Base-by-base conservation (phyloP, 2,797 vertebrate species). In the Semotilus atromaculatus region DNA sequence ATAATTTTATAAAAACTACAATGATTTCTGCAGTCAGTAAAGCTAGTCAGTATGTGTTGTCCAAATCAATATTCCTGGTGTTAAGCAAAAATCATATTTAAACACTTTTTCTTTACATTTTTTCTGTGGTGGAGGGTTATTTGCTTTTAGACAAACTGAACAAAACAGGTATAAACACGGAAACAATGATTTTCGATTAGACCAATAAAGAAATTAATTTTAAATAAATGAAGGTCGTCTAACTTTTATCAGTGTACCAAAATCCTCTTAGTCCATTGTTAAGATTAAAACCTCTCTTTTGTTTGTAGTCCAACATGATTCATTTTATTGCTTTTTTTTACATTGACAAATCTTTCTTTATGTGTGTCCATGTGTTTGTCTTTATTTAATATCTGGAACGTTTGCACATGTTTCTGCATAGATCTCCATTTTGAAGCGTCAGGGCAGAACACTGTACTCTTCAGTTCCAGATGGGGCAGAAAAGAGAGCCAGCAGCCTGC, bases 381-480 rank as follows among this genome's bases (percentile, higher is more conserved):
- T 67, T 19, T 82, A 23, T 81, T 34, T 80, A n/a, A 26, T 73
- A 26, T 75, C 58, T 83, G n/a, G 34, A 66, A 66, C 9, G 26
- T 48, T 77, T 78, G 48, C 38, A 18, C 36, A 23, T 76, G 45
- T 58, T 48, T 85, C 75, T 43, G 23, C 77, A 9, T 93, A 99
- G 98, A 97, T 97, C 78, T 96, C 95, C 19, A 95, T 95, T 82
- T 83, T 98, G 88, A 94, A 94, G 88, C 96, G 97, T 29, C 97
- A 98, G 89, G 96, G 96, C 84, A 93, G 97, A 84, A 98, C 97
- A 38, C 36, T 95, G n/a, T 94, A 89, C 88, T 95, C 97, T 85
- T 98, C 97, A 0, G 96, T 99, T 89, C 98, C 98, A 76, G 95
- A 95, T 79, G 95, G 96, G 0, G 98, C 98, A 0, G 96, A 96